Conservation (phyloP, 1,140 invertebrate species). For the Trichonephila clavata region DNA sequence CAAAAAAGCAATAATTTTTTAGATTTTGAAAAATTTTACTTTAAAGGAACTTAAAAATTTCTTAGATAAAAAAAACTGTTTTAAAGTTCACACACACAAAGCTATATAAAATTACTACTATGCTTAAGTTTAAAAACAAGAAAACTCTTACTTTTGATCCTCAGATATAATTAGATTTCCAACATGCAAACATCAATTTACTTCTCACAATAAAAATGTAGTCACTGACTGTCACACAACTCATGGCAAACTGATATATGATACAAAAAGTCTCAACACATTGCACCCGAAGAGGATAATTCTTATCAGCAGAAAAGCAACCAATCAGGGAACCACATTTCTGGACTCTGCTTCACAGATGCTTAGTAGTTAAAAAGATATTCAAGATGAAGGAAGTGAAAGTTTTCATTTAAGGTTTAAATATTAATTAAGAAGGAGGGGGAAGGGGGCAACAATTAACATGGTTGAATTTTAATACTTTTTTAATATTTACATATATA, state of each 20-base stretch:
- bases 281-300: neutral
- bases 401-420: no score
- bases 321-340: constrained; percentile 50
- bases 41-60: no score
- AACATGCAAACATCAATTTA: constrained; percentile 2
- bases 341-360: neutral
- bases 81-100: no score
- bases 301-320: constrained; percentile 30
- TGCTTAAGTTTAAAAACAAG: neutral
- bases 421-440: no score
- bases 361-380: neutral
- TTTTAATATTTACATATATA: no score
- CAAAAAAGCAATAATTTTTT: no score
- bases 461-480: no score
- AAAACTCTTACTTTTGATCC: neutral
- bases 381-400: neutral
- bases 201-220: neutral
- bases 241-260: constrained; percentile 20
- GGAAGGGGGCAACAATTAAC: no score
- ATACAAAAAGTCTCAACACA: neutral
- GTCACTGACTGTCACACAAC: neutral
- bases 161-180: constrained; percentile 56
- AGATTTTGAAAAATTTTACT: no score
- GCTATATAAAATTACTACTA: no score
- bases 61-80: no score